A percentile compares a stretch with the other conserved stretches of the same genome.
Evolutionary conservation across 2,888 invertebrate species (phyloP).

Genomic region (Nemotelus pantherinus): DNA sequence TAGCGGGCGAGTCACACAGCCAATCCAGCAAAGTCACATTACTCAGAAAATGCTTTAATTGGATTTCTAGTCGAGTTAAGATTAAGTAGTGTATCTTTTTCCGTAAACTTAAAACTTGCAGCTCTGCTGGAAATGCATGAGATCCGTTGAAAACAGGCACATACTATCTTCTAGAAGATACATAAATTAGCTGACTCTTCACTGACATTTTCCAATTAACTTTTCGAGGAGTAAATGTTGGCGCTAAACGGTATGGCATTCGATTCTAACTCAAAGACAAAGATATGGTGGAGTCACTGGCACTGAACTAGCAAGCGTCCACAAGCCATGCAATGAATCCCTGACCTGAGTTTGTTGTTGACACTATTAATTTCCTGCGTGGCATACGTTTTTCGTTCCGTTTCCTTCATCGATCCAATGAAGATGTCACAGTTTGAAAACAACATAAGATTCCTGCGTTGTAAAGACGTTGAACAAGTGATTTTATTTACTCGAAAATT

Average conservation of each 20-base stretch:
- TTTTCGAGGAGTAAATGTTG: conserved; percentile 12
- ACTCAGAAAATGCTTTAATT: conserved; percentile 3
- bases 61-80: conserved; percentile 11
- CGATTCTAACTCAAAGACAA: background rate
- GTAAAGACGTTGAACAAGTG: background rate
- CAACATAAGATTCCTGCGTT: background rate
- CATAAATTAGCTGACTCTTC: conserved; percentile 5
- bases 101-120: conserved; percentile 18
- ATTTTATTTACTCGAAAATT: background rate
- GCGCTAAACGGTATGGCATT: conserved; percentile 1
- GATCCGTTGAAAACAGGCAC: background rate
- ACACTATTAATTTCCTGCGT: conserved; percentile 33
- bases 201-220: conserved; percentile 35
- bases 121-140: background rate
- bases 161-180: background rate
- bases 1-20: no score
- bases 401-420: conserved; percentile 11
- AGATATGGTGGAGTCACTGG: background rate
- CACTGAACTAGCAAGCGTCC: background rate
- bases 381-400: background rate
- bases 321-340: background rate
- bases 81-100: conserved; percentile 22
- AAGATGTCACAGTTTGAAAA: background rate
- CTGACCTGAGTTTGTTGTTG: conserved; percentile 32
- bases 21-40: no score